Evolutionary conservation across 2,888 invertebrate genomes (phyloP).

Genomic region (Dendrolimus pini): DNA sequence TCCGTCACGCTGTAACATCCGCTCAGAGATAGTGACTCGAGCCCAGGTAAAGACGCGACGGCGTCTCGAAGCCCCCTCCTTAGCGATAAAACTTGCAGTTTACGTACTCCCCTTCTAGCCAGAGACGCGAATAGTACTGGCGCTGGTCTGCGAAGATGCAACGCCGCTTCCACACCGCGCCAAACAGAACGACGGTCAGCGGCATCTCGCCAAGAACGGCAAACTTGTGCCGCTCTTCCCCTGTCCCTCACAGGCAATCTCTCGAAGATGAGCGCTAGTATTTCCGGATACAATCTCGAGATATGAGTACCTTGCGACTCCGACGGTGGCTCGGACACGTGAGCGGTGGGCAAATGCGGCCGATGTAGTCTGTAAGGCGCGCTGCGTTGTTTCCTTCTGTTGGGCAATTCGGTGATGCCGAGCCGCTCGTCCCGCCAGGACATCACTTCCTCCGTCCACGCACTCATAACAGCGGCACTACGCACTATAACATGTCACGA

Average conservation of each 20-base stretch:
- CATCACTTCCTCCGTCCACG: slow-evolving; percentile 70
- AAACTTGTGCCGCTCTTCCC: slow-evolving; percentile 93
- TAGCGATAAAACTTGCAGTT: slow-evolving; percentile 92
- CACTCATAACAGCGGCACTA: slow-evolving; percentile 59
- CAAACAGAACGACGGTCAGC: slow-evolving; percentile 95
- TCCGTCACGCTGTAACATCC: slow-evolving; percentile 97
- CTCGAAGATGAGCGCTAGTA: slow-evolving; percentile 93
- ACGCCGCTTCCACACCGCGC: slow-evolving; percentile 94
- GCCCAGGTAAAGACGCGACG: slow-evolving; percentile 88
- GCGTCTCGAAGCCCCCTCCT: slow-evolving; percentile 90
- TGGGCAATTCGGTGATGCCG: slow-evolving; percentile 55
- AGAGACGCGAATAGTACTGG: slow-evolving; percentile 91
- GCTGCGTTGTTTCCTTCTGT: slow-evolving; percentile 72
- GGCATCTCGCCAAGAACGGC: slow-evolving; percentile 93
- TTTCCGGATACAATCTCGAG: slow-evolving; percentile 93
- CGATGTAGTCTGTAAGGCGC: slow-evolving; percentile 82
- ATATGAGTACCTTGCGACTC: slow-evolving; percentile 83
- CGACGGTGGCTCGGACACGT: slow-evolving; percentile 63
- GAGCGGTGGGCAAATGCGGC: slow-evolving; percentile 74
- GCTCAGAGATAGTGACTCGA: slow-evolving; percentile 92
- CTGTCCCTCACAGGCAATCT: slow-evolving; percentile 92
- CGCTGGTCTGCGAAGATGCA: slow-evolving; percentile 90
- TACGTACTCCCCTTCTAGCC: slow-evolving; percentile 90
- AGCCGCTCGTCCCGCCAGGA: slow-evolving; percentile 68
- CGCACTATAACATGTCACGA: slow-evolving; percentile 64